These are phyloP conservation scores for Dryocosmus kuriphilus DNA, from an alignment of 2,888 invertebrate genomes.

Conservation along the genomic window DNA sequence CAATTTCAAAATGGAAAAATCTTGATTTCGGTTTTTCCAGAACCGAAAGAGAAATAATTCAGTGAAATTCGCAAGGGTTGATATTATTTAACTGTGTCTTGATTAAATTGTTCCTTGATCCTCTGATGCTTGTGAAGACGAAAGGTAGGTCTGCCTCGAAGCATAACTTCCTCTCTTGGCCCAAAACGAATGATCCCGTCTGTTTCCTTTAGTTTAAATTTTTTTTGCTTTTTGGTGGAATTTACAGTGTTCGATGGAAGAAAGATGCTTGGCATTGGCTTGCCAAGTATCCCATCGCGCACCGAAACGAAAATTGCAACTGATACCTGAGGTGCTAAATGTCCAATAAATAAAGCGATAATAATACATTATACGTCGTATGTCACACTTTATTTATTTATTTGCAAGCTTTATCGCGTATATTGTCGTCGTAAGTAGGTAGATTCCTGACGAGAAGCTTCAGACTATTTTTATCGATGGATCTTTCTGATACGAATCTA, in stretches of 20 bases:
- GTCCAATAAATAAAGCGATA: constrained; percentile 7
- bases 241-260: not conserved
- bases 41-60: not conserved
- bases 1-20: not conserved
- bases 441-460: constrained; percentile 1
- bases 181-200: not conserved
- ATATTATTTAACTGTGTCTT: not conserved
- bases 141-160: constrained; percentile 20
- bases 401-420: constrained; percentile 8
- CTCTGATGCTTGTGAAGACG: constrained; percentile 15
- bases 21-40: not conserved
- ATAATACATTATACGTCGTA: not conserved
- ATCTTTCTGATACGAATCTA: not conserved
- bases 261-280: not conserved
- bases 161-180: constrained; percentile 9
- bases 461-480: not conserved
- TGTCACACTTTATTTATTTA: constrained; percentile 12
- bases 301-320: not conserved
- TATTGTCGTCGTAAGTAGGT: not conserved
- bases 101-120: constrained; percentile 22
- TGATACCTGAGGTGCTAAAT: not conserved
- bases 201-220: not conserved
- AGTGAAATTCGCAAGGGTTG: not conserved
- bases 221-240: not conserved
- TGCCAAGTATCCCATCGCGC: constrained; percentile 11